phyloP scores from a whole-genome alignment of 2,797 vertebrate genomes.

The Sebastolobus altivelis region DNA sequence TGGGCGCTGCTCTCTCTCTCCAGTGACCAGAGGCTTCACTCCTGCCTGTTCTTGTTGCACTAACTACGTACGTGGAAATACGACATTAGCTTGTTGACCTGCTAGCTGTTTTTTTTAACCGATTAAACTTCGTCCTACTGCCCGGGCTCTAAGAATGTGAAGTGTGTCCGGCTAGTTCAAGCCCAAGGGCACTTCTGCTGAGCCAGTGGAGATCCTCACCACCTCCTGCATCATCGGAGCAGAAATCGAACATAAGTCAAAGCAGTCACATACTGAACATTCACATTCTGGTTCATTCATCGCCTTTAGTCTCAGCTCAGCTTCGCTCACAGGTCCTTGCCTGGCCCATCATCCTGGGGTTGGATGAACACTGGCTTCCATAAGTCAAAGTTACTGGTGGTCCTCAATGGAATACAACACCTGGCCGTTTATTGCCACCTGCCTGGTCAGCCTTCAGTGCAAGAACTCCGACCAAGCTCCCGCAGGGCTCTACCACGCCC shows the following conservation, averaged over 20 bases:
- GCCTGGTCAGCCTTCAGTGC: too few relatives aligned
- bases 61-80: too few relatives aligned
- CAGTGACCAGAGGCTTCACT: too few relatives aligned
- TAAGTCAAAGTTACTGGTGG: neutral
- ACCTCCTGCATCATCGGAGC: neutral
- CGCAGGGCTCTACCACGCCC: too few relatives aligned
- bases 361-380: neutral
- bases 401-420: neutral
- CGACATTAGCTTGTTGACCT: neutral
- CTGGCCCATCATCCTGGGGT: neutral
- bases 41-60: too few relatives aligned
- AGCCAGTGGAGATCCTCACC: neutral
- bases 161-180: neutral
- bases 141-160: neutral
- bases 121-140: neutral
- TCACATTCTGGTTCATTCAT: too few relatives aligned
- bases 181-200: neutral
- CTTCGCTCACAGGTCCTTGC: neutral
- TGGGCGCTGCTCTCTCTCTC: too few relatives aligned
- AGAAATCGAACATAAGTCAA: neutral
- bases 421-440: neutral
- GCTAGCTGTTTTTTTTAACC: neutral
- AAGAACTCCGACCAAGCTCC: too few relatives aligned
- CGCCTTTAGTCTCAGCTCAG: neutral
- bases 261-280: neutral